Evolutionary conservation across 2,888 invertebrate genomes (phyloP).

Genomic region (Crepidodera aurea): DNA sequence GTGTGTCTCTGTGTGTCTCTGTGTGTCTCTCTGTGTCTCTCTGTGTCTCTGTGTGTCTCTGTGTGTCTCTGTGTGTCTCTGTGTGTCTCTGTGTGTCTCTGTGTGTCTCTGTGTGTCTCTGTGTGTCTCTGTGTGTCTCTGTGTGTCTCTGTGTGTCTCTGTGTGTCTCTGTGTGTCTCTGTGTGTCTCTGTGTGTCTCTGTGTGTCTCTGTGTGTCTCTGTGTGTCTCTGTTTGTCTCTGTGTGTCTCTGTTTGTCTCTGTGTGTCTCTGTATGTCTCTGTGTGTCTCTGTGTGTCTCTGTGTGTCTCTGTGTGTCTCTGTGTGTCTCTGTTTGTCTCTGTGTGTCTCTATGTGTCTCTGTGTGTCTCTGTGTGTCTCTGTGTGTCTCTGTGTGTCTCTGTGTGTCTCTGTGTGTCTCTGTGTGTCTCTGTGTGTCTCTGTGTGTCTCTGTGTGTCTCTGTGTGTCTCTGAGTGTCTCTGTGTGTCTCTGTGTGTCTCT

Average conservation of each 20-base stretch:
- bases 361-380: not conserved
- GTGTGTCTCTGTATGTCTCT: not conserved
- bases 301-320: not conserved
- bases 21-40: not conserved
- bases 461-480: not conserved
- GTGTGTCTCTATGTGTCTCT: no score
- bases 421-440: not conserved
- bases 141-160: not conserved
- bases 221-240: no score
- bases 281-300: not conserved
- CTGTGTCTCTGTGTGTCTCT: not conserved
- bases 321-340: no score
- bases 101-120: not conserved
- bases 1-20: not conserved
- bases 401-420: not conserved
- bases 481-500: not conserved
- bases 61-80: not conserved
- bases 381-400: not conserved
- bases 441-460: not conserved
- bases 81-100: not conserved
- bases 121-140: not conserved
- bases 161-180: not conserved
- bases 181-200: not conserved
- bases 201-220: not conserved
- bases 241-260: no score